These are phyloP conservation scores for Polyploca ridens DNA, from an alignment of 2,888 invertebrate species.

Conservation along the genomic window DNA sequence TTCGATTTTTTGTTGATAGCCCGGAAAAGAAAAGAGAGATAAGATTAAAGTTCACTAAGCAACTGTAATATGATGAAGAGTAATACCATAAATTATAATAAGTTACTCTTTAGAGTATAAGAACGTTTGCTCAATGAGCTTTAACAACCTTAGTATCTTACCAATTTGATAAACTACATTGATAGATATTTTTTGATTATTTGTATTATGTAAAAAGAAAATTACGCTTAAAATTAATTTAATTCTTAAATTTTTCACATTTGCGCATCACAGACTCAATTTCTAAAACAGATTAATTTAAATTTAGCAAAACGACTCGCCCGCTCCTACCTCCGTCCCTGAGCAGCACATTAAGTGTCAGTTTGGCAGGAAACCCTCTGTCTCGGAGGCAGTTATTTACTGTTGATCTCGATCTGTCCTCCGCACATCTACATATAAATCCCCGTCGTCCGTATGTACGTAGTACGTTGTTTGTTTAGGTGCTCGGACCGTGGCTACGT, in stretches of 20 bases:
- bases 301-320: constrained; percentile 22
- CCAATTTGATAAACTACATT: too few species aligned
- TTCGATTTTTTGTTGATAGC: background rate
- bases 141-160: too few species aligned
- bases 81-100: background rate
- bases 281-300: constrained; percentile 14
- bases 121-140: too few species aligned
- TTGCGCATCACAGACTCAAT: background rate
- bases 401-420: constrained; percentile 62
- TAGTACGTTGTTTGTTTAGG: constrained; percentile 7
- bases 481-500: background rate
- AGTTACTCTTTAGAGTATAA: too few species aligned
- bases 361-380: constrained; percentile 75
- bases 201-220: background rate
- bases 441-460: background rate
- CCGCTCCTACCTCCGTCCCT: constrained; percentile 28
- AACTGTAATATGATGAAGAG: background rate
- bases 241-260: background rate
- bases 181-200: too few species aligned
- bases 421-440: constrained; percentile 7
- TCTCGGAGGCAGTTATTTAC: constrained; percentile 75
- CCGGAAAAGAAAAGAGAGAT: background rate
- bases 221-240: background rate
- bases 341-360: constrained; percentile 63
- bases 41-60: background rate